phyloP scores from a whole-genome alignment of 2,888 invertebrate genomes.

The Dasypolia templi region DNA sequence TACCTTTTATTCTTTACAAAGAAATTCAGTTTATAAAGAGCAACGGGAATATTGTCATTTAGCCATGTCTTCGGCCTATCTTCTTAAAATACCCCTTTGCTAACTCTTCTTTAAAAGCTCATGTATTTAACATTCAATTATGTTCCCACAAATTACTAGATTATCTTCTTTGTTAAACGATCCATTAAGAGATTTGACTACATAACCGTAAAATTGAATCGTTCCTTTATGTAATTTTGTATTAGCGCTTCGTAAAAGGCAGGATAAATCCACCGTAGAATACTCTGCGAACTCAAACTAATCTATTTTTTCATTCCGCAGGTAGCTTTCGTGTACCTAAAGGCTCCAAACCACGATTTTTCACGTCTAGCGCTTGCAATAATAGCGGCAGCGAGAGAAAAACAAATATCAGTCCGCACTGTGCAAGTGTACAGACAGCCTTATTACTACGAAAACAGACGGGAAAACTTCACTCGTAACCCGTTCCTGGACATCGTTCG shows the following conservation, averaged over 20 bases:
- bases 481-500: slow-evolving; percentile 96
- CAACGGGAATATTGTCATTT: no score
- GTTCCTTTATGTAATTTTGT: slow-evolving; percentile 24
- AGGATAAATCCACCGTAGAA: slow-evolving; percentile 8
- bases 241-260: slow-evolving; percentile 19
- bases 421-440: slow-evolving; percentile 84
- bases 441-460: slow-evolving; percentile 92
- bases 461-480: slow-evolving; percentile 94
- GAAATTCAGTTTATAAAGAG: no score
- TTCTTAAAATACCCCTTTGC: neutral
- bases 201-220: slow-evolving; percentile 53
- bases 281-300: slow-evolving; percentile 17
- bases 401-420: slow-evolving; percentile 93
- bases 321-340: slow-evolving; percentile 96
- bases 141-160: slow-evolving; percentile 4
- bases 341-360: slow-evolving; percentile 94
- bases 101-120: neutral
- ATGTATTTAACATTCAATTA: neutral
- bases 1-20: neutral
- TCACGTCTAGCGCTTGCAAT: slow-evolving; percentile 95
- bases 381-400: slow-evolving; percentile 92
- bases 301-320: slow-evolving; percentile 76
- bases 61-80: neutral
- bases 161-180: slow-evolving; percentile 29
- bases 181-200: slow-evolving; percentile 26